A percentile compares a stretch with the other conserved stretches of the same genome.
phyloP scores from a whole-genome alignment of 2,113 vertebrate species.

The Propithecus coquereli region DNA sequence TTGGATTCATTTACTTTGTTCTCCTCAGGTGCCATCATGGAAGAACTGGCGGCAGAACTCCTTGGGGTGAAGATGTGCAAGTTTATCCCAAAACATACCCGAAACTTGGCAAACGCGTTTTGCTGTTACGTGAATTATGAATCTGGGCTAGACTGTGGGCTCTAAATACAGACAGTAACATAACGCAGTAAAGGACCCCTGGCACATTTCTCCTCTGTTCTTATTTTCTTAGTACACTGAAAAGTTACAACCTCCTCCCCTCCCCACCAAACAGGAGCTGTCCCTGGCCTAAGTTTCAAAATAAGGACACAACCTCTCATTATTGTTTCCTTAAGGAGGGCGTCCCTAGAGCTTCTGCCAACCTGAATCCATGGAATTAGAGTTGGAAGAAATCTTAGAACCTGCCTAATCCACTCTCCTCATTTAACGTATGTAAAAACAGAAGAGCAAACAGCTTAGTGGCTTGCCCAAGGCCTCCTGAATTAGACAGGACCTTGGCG shows the following conservation, averaged over 20 bases:
- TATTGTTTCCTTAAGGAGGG: neutral
- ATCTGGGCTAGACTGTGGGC: constrained; percentile 82
- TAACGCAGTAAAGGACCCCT: neutral
- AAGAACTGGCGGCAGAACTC: constrained; percentile 84
- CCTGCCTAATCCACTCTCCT: neutral
- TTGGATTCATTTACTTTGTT: neutral
- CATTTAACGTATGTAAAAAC: neutral
- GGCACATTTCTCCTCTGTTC: neutral
- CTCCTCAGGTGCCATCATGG: constrained; percentile 91
- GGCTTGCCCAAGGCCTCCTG: neutral
- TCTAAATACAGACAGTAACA: neutral
- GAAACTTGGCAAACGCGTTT: constrained; percentile 95
- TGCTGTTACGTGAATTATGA: constrained; percentile 93
- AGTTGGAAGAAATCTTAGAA: neutral
- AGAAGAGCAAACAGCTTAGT: neutral
- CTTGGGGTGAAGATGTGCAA: constrained; percentile 89
- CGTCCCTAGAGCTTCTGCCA: neutral
- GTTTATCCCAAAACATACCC: constrained; percentile 91
- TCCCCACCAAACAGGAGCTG: neutral
- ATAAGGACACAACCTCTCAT: neutral
- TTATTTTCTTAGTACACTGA: neutral
- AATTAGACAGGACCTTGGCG: neutral
- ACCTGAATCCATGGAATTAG: neutral
- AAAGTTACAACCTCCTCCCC: neutral
- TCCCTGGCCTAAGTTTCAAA: neutral